These are phyloP conservation scores for Exocentrus adspersus DNA, from an alignment of 2,888 invertebrate genomes.

Conservation along the genomic window DNA sequence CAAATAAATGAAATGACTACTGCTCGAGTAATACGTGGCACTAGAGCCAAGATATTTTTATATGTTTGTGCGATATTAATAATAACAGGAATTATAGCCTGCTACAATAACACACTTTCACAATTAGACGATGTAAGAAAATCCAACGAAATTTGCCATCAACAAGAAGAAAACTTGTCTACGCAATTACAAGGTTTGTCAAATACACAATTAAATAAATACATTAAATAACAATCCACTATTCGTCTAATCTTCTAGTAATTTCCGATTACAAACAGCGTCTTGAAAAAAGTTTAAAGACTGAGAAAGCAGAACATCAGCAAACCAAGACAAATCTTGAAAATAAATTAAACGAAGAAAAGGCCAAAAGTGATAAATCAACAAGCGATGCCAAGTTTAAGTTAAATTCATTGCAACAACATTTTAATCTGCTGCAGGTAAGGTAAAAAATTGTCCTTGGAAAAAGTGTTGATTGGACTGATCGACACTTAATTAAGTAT, in stretches of 20 bases:
- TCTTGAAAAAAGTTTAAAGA: constrained; percentile 68
- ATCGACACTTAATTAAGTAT: too few relatives aligned
- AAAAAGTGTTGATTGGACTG: too few relatives aligned
- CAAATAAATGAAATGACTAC: constrained; percentile 63
- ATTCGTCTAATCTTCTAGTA: too few relatives aligned
- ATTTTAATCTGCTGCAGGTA: constrained; percentile 66
- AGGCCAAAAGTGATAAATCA: constrained; percentile 64
- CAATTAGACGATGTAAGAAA: constrained; percentile 68
- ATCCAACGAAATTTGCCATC: constrained; percentile 66
- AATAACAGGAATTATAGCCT: constrained; percentile 67
- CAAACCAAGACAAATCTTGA: constrained; percentile 66
- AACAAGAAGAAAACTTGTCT: constrained; percentile 69
- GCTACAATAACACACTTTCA: constrained; percentile 69
- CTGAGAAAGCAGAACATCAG: constrained; percentile 67
- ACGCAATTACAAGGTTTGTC: constrained; percentile 69
- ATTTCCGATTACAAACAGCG: constrained; percentile 69
- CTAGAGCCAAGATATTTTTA: constrained; percentile 68
- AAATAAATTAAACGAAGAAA: constrained; percentile 64
- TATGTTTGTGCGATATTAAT: constrained; percentile 66
- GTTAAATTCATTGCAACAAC: constrained; percentile 67
- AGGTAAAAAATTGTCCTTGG: constrained; percentile 5
- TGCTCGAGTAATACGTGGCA: constrained; percentile 66
- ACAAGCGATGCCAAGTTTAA: constrained; percentile 65
- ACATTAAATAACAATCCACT: too few relatives aligned
- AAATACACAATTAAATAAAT: too few relatives aligned